Evolutionary conservation across 64 coral and sea anemone genomes (phyloP).

Genomic region (Dendronephthya gigantea): DNA sequence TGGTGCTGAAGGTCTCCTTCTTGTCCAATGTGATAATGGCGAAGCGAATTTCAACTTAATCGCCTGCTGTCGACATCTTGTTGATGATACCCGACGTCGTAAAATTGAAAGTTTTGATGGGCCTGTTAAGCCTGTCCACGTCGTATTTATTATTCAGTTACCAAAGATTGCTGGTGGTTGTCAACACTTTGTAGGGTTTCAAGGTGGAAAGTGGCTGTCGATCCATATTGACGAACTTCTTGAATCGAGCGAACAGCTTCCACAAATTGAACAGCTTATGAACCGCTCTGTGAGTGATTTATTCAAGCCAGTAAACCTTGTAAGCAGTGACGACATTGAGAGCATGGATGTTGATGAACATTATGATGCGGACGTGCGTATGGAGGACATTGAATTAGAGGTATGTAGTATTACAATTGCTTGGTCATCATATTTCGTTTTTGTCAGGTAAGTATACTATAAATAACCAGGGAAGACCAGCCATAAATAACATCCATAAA

Average conservation of each 20-base stretch:
- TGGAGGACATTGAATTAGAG: neutral
- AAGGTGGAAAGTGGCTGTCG: conserved; percentile 60
- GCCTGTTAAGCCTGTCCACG: conserved; percentile 31
- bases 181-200: conserved; percentile 54
- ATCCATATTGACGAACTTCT: conserved; percentile 72
- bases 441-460: no score
- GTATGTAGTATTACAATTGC: neutral
- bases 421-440: no score
- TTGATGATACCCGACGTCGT: neutral
- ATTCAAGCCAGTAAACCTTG: conserved; percentile 8
- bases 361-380: neutral
- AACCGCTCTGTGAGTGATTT: conserved; percentile 61
- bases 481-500: no score
- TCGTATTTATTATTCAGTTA: conserved; percentile 57
- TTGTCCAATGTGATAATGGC: conserved; percentile 13
- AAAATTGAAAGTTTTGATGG: neutral
- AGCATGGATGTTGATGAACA: conserved; percentile 10
- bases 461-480: no score
- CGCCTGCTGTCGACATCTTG: neutral
- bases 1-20: neutral
- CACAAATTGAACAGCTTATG: conserved; percentile 31
- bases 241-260: conserved; percentile 37
- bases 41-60: neutral
- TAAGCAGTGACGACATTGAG: neutral
- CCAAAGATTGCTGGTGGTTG: conserved; percentile 51